A percentile compares a stretch with the other conserved stretches of the same genome.
phyloP scores from a whole-genome alignment of 2,113 vertebrate species.

The Lycaon pictus region DNA sequence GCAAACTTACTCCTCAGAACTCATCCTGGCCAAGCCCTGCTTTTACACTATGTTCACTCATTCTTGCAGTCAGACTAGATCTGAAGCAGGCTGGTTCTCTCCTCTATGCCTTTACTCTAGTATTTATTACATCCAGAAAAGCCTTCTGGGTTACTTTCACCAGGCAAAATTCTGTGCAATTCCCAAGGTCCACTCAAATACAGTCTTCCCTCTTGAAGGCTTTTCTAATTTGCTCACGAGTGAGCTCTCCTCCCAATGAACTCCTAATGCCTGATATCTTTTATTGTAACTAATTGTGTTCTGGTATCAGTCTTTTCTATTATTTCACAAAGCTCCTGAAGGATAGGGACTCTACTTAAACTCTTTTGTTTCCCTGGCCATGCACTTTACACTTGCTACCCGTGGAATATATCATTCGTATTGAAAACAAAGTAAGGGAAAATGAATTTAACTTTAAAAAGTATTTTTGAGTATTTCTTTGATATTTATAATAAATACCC shows the following conservation, averaged over 20 bases:
- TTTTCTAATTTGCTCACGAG: not conserved
- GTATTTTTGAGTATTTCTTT: not conserved
- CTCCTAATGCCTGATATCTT: not conserved
- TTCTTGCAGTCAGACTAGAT: not conserved
- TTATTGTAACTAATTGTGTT: not conserved
- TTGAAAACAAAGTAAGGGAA: not conserved
- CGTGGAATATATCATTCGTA: not conserved
- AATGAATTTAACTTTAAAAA: not conserved
- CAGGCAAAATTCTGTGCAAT: not conserved
- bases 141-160: not conserved
- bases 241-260: not conserved
- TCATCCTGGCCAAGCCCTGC: not conserved
- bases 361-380: not conserved
- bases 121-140: not conserved
- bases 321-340: not conserved
- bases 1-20: not conserved
- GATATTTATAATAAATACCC: not conserved
- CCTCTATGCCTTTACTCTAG: not conserved
- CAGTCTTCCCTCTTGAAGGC: not conserved
- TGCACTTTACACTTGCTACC: not conserved
- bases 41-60: not conserved
- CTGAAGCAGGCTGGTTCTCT: not conserved
- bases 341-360: not conserved
- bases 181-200: not conserved
- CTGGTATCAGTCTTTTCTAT: not conserved